Evolutionary conservation across 2,888 invertebrate species (phyloP), one percentile per base, ranked within the genome.

Genomic region (Strigamia crassipes): DNA sequence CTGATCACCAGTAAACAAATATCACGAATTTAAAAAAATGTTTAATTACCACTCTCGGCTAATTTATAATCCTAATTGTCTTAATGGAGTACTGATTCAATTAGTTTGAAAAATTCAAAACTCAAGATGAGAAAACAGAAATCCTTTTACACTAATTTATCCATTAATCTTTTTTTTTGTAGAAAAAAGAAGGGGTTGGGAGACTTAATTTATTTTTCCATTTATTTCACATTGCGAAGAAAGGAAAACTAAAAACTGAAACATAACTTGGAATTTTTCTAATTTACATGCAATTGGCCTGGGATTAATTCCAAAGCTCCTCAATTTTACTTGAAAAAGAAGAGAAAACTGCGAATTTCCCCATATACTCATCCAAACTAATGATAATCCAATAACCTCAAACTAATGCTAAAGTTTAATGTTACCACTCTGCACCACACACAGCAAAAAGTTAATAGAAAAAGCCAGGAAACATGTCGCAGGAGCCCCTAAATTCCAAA

Each of bases 361-460:
- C 31, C 73, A 13, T n/a, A 73, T 12, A 27, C 31, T 73, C 31
- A 9, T 56, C 6, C n/a, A 15, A n/a, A 73, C 27, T 73, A 73
- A 73, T 73, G 73, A 73, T 73, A 73, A 73, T 73, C 73, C 73
- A 73, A 73, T 73, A 73, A 73, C 56, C 56, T 18, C 56, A 56
- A 56, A 18, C 18, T 56, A 56, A 18, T 9, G 56, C 1, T 5
- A n/a, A 56, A 56, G 9, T 56, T 56, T n/a, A 9, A 56, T 6
- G 18, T 18, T 9, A 56, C 5, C 38, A 38, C 6, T 38, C 10
- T 6, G 6, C 38, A 38, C 27, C 27, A 27, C 27, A 27, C 27
- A 27, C 27, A 27, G 1, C 27, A 27, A 27, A 27, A 27, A 27
- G 1, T 3, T 27, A 27, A 27, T 27, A 27, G 27, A 27, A 27